These are phyloP conservation scores for Antheraea mylitta DNA, from an alignment of 1,140 invertebrate species.

Conservation along the genomic window DNA sequence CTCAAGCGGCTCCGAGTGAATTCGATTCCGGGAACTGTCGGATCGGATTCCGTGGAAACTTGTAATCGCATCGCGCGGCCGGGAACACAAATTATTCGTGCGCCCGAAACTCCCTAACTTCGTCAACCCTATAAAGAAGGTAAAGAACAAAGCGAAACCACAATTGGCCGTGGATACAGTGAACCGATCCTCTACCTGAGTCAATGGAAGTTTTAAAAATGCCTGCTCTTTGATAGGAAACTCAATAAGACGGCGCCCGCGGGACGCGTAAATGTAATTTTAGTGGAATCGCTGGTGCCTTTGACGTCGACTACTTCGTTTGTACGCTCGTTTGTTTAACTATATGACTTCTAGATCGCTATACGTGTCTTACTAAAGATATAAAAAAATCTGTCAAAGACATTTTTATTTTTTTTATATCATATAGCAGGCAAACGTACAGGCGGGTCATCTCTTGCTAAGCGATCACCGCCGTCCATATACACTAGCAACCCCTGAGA, in stretches of 20 bases:
- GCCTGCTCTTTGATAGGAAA: constrained; percentile 72
- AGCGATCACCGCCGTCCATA: too few species aligned
- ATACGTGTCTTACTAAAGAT: not conserved
- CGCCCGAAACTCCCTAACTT: constrained; percentile 73
- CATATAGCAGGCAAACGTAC: too few species aligned
- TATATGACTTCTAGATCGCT: not conserved
- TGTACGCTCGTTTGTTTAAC: constrained; percentile 62
- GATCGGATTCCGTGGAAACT: constrained; percentile 62
- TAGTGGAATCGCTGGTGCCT: constrained; percentile 65
- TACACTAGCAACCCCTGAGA: too few species aligned
- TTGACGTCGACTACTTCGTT: constrained; percentile 61
- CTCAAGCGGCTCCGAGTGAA: constrained; percentile 47
- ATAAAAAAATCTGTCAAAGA: not conserved
- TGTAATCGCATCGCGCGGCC: constrained; percentile 68
- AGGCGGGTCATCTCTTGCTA: too few species aligned
- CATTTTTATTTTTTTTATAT: not conserved
- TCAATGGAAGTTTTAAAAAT: constrained; percentile 76
- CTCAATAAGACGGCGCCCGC: constrained; percentile 67
- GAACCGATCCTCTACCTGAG: constrained; percentile 62
- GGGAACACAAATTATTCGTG: constrained; percentile 73
- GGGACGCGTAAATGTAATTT: constrained; percentile 77
- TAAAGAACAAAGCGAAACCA: constrained; percentile 72
- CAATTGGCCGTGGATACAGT: constrained; percentile 55
- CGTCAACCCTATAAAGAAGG: constrained; percentile 70
- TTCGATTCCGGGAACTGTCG: constrained; percentile 56